Evolutionary conservation across 2,888 invertebrate genomes (phyloP), one percentile per base, ranked within the genome.

Genomic region (Hermaeophaga mercurialis): DNA sequence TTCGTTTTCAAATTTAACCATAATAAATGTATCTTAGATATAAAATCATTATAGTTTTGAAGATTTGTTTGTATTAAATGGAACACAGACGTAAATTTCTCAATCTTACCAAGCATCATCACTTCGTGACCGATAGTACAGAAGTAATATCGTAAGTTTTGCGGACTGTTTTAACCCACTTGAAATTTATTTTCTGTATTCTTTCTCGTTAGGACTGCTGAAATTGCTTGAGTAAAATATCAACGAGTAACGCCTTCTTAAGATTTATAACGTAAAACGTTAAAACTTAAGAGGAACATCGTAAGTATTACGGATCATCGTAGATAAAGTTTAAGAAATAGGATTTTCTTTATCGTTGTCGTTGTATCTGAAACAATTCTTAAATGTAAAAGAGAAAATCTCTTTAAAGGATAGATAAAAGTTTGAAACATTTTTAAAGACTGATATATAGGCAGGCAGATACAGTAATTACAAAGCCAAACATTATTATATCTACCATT

Each of bases 241-340:
- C 43, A 54, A 59, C 39, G 46, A 53, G 39, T 38, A 46, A 47
- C 38, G 50, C 57, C 55, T 54, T 46, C 48, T 28, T 12, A 15
- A 56, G 63, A 65, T 63, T 65, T 65, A 65, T 65, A 49, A 41
- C 54, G 43, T 33, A 41, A 52, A 53, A 44, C 56, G 45, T 56
- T 19, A 57, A 58, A 63, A 61, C 56, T 63, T 56, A 48, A 59
- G 45, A 58, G 60, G 59, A 62, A 60, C 58, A 65, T 62, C 56
- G 62, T 56, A 63, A 62, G 59, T 55, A 58, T 58, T 60, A 55
- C 52, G 58, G 55, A 60, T 49, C 45, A 56, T 56, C 41, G 58
- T 59, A 64, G 60, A 64, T 61, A 59, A 15, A 17, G 8, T 36
- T 15, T 36, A 36, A 1, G 9, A 36, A 36, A n/a, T n/a, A n/a